Evolutionary conservation across 2,113 vertebrate genomes (phyloP), one percentile per base, ranked within the genome.

Genomic region (Oncorhynchus gorbuscha): DNA sequence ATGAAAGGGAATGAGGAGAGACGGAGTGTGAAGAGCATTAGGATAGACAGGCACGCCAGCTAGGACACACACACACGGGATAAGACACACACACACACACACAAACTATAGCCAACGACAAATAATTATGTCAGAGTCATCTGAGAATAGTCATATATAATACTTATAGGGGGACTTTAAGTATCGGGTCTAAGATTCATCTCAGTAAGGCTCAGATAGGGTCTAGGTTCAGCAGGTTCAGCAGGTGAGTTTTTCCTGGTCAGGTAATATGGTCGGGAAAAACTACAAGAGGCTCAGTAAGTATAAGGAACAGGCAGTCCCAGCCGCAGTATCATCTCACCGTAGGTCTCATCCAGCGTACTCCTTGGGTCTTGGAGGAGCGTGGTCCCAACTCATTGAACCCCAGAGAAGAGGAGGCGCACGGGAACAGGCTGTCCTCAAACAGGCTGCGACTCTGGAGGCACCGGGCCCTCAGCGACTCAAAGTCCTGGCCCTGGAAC

Each of bases 321-420:
- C 28, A 28, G 11, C 5, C 5, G 9, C 28, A 8, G 18, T 5
- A 35, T n/a, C 67, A 20, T 2, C 96, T 96, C 89, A 99, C 97
- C 94, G 90, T 89, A 0, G 97, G 97, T 1, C 97, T 93, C 85
- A 93, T 94, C 96, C 97, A 98, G 67, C 91, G 92, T 30, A 97
- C 87, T 1, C 96, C 97, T 0, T 69, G 49, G 0, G 94, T 97
- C 76, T 98, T 98, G 76, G 96, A 55, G 2, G 94, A 94, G 14
- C 91, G 88, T 0, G 95, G 94, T 0, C 96, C 96, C 0, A 99
- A 91, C 48, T 98, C 96, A 0, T 95, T 92, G 90, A 93, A 99
- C 3, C 97, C 97, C 35, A 99, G 86, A 4, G 96, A 95, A 0
- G 95, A 68, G 0, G 92, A 0, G 0, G 64, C 9, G 0, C 93